phyloP scores from a whole-genome alignment of 2,797 vertebrate genomes.

The Philypnodon macrostomus region DNA sequence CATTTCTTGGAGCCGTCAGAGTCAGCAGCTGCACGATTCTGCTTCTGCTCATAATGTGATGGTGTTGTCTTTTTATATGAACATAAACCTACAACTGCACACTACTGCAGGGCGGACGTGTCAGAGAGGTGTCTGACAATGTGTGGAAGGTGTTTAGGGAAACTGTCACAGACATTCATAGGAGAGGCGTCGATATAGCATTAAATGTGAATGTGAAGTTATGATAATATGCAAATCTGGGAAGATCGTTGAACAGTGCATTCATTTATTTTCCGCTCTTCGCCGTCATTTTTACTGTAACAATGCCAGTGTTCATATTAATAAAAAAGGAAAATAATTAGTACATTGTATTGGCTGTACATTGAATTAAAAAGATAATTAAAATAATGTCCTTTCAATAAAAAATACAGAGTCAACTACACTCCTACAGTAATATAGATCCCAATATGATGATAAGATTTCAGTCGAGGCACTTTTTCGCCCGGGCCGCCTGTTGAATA shows the following conservation, averaged over 20 bases:
- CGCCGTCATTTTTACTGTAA: no score
- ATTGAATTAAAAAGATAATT: no score
- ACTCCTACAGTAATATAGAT: no score
- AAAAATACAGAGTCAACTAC: no score
- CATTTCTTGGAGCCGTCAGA: conserved; percentile 52
- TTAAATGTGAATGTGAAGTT: not conserved
- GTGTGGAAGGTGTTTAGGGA: not conserved
- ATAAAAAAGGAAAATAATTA: no score
- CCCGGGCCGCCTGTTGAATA: no score
- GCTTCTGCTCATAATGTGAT: conserved; percentile 15
- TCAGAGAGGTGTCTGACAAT: not conserved
- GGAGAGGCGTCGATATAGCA: not conserved
- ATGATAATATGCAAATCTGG: conserved; percentile 38
- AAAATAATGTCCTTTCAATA: no score
- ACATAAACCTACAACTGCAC: conserved; percentile 32
- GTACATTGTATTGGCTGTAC: no score
- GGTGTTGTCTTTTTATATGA: conserved; percentile 11
- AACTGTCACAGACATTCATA: not conserved
- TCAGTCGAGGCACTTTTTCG: no score
- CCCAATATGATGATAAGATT: no score
- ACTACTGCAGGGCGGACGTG: conserved; percentile 9
- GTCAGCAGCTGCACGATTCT: conserved; percentile 52
- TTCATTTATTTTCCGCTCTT: no score
- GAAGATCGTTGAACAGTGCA: conserved; percentile 10
- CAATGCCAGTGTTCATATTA: no score